Base-by-base conservation (phyloP, 2,113 vertebrate genomes). In the Actenoides lindsayi region DNA sequence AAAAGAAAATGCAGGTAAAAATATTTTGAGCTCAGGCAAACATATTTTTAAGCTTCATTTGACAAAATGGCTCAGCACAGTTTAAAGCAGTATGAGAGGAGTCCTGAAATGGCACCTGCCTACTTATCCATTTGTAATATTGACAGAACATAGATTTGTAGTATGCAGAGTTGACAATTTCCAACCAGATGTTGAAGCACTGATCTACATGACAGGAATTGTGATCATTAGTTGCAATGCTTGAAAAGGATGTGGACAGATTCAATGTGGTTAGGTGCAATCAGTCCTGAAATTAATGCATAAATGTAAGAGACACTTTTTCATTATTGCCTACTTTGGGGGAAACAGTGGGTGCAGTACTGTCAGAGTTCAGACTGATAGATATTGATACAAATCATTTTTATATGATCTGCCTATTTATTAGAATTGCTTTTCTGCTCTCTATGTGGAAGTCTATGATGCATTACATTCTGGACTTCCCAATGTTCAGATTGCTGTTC, bases 341-440 rank as follows among this genome's bases (percentile, higher is more conserved):
- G 83, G 87, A 94, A 97, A 96, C 87, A 89, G 82, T 96, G 84
- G 94, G 91, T 94, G 88, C 93, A 95, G 82, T 83, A 71, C 94
- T 97, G 96, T 97, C 95, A 97, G 91, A 89, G 80, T 94, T 95
- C 97, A 97, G 94, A 96, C 96, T 97, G 93, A 97, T 97, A 96
- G 90, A 97, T 97, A 97, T 97, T 93, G 95, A 94, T 95, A 95
- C 95, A 96, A 96, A 97, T 97, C 96, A 97, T 97, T 90, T 96
- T 97, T 96, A 97, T 97, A 97, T 97, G 96, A 94, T 91, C 92
- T 96, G 91, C 87, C 96, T 96, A 96, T 95, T 97, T 97, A 96
- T 96, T 96, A 97, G 94, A 97, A 97, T 96, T 96, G 94, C 93
- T 97, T 97, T 97, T 88, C 96, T 95, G 93, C 90, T 96, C 74